Conservation (phyloP, 2,797 vertebrate species). For the Amazona ochrocephala region DNA sequence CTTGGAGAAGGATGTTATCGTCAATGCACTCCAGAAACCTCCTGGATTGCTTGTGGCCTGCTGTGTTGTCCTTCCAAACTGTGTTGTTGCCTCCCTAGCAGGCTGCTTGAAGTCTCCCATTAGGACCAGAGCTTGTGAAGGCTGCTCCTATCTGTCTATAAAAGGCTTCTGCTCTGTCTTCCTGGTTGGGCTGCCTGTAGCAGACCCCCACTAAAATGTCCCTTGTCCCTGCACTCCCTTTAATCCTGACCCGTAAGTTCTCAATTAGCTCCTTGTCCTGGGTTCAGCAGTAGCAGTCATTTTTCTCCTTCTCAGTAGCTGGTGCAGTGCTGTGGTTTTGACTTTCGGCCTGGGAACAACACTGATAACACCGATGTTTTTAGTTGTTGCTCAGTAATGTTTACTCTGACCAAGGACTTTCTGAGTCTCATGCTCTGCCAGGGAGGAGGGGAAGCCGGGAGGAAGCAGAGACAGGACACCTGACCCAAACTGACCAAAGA, state of each 20-base stretch:
- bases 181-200: background rate
- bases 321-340: too few relatives aligned
- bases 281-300: too few relatives aligned
- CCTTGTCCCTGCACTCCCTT: background rate
- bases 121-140: background rate
- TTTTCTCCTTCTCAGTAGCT: too few relatives aligned
- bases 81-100: background rate
- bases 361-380: too few relatives aligned
- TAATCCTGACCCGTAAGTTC: background rate
- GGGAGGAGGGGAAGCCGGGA: too few relatives aligned
- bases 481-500: too few relatives aligned
- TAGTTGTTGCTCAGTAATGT: too few relatives aligned
- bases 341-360: too few relatives aligned
- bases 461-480: too few relatives aligned
- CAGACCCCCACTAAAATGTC: background rate
- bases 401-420: too few relatives aligned
- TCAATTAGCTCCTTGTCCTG: background rate
- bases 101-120: background rate
- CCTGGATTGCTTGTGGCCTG: background rate
- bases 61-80: background rate
- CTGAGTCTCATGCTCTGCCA: too few relatives aligned
- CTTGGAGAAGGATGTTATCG: background rate
- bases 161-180: background rate
- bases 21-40: background rate
- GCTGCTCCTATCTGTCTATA: background rate